Evolutionary conservation across 2,113 vertebrate species (phyloP), one percentile per base, ranked within the genome.

Genomic region (Microcebus tavaratra): DNA sequence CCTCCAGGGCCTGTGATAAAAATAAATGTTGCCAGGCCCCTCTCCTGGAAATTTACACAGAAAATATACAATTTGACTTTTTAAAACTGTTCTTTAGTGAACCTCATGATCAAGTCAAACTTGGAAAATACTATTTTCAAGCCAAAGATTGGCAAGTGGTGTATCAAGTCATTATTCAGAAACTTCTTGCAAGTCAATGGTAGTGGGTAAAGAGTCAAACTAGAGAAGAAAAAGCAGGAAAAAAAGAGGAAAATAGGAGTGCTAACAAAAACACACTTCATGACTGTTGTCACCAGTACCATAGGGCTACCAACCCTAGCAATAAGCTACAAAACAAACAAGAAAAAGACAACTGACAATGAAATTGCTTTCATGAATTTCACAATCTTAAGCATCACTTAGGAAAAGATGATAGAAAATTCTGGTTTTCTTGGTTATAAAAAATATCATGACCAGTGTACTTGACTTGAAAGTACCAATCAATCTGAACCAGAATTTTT

Each of bases 311-410:
- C 89, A 87, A 67, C 12, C 23, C 18, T 83, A 88, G 76, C 86
- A 90, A 93, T 21, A 87, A 84, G 31, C 48, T 61, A 90, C 39
- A 50, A 17, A 63, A 36, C 36, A 68, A 95, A 76, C 36, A 50
- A 70, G 79, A 53, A 65, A 93, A 73, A 61, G 61, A 85, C 95
- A 93, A 93, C 1, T 50, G 57, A 91, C 82, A 97, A 94, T 95
- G 67, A 76, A 93, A 59, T 0, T 65, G 84, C 75, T 85, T 91
- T 92, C 95, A 25, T 21, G 34, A 23, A 75, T 39, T 53, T 13
- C 3, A 79, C 36, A 80, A 73, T 76, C 65, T 63, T 75, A 70
- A 57, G 53, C 72, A 81, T 12, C 45, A 59, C 75, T 81, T 88
- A 88, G 21, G 53, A 45, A 94, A 93, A 88, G 17, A 89, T 0